These are phyloP conservation scores for Eudemis profundana DNA, from an alignment of 2,888 invertebrate genomes.

Conservation along the genomic window DNA sequence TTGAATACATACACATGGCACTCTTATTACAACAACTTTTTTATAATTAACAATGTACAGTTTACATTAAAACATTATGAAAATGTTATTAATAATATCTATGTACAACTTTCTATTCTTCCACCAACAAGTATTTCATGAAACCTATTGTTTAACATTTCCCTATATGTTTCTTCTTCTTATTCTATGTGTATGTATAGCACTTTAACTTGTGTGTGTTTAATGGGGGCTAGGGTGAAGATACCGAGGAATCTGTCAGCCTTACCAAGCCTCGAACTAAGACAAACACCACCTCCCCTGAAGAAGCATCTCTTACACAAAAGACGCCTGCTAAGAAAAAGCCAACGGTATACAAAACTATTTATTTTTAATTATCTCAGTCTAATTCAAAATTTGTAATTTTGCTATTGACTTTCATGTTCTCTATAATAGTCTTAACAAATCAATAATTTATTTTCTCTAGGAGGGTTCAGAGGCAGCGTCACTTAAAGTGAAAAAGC, in stretches of 20 bases:
- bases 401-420: conserved; percentile 24
- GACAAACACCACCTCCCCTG: conserved; percentile 81
- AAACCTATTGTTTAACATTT: conserved; percentile 22
- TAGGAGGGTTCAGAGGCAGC: conserved; percentile 81
- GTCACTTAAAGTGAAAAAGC: conserved; percentile 80
- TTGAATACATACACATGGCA: conserved; percentile 34
- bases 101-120: conserved; percentile 41
- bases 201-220: conserved; percentile 54
- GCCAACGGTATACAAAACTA: conserved; percentile 71
- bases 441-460: conserved; percentile 48
- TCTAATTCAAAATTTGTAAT: conserved; percentile 20
- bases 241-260: conserved; percentile 81
- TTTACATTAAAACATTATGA: conserved; percentile 46
- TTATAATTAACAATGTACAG: conserved; percentile 42
- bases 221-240: conserved; percentile 72
- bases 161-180: conserved; percentile 25
- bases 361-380: conserved; percentile 73
- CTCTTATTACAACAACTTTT: conserved; percentile 30
- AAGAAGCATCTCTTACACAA: conserved; percentile 81
- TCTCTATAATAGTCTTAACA: background rate
- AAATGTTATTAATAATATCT: conserved; percentile 45
- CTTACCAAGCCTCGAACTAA: conserved; percentile 79
- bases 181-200: conserved; percentile 46
- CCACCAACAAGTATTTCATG: conserved; percentile 11
- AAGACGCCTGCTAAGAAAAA: conserved; percentile 83